Evolutionary conservation across 2,113 vertebrate species (phyloP).

Genomic region (Opisthocomus hoazin): DNA sequence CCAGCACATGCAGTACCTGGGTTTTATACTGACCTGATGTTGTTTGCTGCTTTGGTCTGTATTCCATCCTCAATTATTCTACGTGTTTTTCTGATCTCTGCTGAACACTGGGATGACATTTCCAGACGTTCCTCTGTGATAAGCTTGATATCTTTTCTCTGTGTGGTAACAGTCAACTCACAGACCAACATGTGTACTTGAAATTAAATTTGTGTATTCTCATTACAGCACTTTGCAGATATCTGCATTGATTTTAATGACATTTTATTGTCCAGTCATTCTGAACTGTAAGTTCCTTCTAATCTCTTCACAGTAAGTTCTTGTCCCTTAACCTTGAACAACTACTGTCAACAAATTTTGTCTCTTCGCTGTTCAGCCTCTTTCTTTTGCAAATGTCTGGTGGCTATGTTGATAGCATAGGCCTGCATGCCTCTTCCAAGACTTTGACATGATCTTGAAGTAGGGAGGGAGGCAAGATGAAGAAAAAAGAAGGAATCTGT

Average conservation of each 20-base stretch:
- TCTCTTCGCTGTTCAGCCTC: background rate
- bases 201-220: slow-evolving; percentile 25
- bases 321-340: background rate
- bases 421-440: background rate
- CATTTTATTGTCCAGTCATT: background rate
- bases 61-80: background rate
- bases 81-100: background rate
- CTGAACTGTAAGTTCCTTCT: background rate
- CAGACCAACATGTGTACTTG: background rate
- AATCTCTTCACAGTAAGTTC: background rate
- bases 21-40: background rate
- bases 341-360: background rate
- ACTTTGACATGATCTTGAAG: background rate
- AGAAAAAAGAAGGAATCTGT: background rate
- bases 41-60: background rate
- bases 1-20: background rate
- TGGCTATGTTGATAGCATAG: background rate
- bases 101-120: slow-evolving; percentile 6
- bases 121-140: slow-evolving; percentile 5
- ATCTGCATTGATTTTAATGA: background rate
- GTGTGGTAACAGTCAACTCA: background rate
- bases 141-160: slow-evolving; percentile 18
- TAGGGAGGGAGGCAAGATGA: background rate
- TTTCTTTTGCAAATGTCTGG: background rate
- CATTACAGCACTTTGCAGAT: background rate